Evolutionary conservation across 2,888 invertebrate species (phyloP).

Genomic region (Dyspetes luteomarginatus): DNA sequence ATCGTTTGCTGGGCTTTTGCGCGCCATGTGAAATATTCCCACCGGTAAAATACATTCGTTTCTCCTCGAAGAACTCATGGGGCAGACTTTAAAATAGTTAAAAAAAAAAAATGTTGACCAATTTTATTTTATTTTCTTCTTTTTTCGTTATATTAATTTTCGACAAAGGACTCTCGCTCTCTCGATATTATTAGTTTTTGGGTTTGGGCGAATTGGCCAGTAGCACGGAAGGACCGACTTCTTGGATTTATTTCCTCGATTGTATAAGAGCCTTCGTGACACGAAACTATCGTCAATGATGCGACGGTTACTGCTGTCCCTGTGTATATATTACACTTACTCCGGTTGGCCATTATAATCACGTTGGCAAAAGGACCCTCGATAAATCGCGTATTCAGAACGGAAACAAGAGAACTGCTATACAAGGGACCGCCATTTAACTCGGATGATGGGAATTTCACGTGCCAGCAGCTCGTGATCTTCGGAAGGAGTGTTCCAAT

Average conservation of each 20-base stretch:
- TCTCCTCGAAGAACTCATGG: not conserved
- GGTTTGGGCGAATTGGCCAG: constrained; percentile 44
- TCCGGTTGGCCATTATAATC: constrained; percentile 48
- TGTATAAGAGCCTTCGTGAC: constrained; percentile 60
- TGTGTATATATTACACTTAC: constrained; percentile 10
- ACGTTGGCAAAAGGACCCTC: constrained; percentile 57
- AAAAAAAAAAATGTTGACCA: not conserved
- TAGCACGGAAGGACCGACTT: constrained; percentile 45
- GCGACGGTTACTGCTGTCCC: constrained; percentile 38
- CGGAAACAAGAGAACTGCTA: constrained; percentile 24
- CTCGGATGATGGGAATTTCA: constrained; percentile 73
- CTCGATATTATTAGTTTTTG: constrained; percentile 50
- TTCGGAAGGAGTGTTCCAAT: constrained; percentile 67
- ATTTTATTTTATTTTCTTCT: not conserved
- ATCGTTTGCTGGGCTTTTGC: constrained; percentile 35
- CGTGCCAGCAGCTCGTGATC: constrained; percentile 74
- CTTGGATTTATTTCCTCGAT: constrained; percentile 57
- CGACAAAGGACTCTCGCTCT: constrained; percentile 16
- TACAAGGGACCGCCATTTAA: constrained; percentile 65
- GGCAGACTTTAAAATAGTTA: constrained; percentile 5
- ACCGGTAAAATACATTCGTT: not conserved
- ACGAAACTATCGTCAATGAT: constrained; percentile 48
- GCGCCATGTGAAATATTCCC: constrained; percentile 16
- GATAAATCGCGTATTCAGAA: constrained; percentile 50
- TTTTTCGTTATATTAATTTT: constrained; percentile 11